Conservation (phyloP, 2,888 invertebrate genomes). For the Callyntrura guangdongensis region DNA sequence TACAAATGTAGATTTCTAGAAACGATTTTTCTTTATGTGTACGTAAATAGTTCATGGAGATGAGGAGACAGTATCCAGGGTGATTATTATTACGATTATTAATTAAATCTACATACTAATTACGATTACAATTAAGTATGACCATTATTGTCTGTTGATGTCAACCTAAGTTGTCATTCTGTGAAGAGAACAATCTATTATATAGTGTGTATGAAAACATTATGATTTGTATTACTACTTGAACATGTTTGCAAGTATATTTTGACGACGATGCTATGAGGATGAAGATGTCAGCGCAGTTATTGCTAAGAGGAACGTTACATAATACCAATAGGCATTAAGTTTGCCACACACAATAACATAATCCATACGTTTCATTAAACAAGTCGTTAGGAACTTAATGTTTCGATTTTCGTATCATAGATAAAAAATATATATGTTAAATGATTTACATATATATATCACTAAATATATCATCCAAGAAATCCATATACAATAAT, state of each 20-base stretch:
- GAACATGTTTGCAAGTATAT: not conserved
- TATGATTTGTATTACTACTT: not conserved
- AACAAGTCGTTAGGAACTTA: constrained; percentile 34
- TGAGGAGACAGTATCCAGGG: not conserved
- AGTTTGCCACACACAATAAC: not conserved
- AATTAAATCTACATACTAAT: not conserved
- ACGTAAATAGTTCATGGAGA: not conserved
- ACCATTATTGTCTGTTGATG: not conserved
- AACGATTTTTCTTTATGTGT: not conserved
- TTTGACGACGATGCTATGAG: not conserved
- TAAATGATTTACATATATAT: not conserved
- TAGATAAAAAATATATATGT: not conserved
- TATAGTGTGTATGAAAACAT: not conserved
- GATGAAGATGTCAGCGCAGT: not conserved
- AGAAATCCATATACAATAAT: not conserved
- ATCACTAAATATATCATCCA: not conserved
- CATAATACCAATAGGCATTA: not conserved
- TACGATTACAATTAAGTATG: too few relatives aligned
- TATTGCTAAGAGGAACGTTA: not conserved
- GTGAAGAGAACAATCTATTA: not conserved
- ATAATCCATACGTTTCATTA: constrained; percentile 28
- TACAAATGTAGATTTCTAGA: not conserved
- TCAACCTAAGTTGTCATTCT: not conserved
- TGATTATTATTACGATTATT: not conserved
- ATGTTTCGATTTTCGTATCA: constrained; percentile 34